Evolutionary conservation across 2,888 invertebrate species (phyloP), one percentile per base, ranked within the genome.

Genomic region (Drosophila falleni): DNA sequence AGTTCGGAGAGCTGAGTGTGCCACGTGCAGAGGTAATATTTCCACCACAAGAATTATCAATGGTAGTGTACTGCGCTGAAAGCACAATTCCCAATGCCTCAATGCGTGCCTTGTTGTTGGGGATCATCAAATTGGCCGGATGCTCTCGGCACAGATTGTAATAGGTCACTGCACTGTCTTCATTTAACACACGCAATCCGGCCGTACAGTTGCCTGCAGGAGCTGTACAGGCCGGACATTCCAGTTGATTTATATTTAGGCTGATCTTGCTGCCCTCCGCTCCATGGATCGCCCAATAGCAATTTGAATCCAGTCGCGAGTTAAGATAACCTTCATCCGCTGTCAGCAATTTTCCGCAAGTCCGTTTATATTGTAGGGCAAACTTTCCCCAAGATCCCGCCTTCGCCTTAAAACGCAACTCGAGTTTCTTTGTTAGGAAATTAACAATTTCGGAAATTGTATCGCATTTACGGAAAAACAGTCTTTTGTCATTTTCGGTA

Each of bases 11-110:
- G 2, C 95, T 94, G 71, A 97, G 94, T 2, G 93, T 93, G 10
- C 97, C 97, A 23, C 93, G 91, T 51, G 93, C 91, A 0, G 95
- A 93, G 0, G 93, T 93, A 50, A 96, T 93, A 6, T 92, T 93
- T 0, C 96, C 97, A 9, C 97, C 97, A 92, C 97, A 97, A 15
- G 94, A 96, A 56, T 87, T 91, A 26, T 91, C 92, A 23, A 94
- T 74, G 3, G 93, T 90, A 0, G 94, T 91, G 78, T 94, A 95
- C 71, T 93, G 93, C 1, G 94, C 92, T 4, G 59, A 37, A 11
- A 93, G 87, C 11, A 68, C 69, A 8, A 90, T 76, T 10, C 83
- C 78, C 0, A 53, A 53, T 0, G 88, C 59, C 19, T 53, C 37
- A 10, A 91, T 56, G 1, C 66, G 54, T 23, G 89, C 65, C 31